Evolutionary conservation across 2,113 vertebrate species (phyloP), one percentile per base, ranked within the genome.

Genomic region (Euleptes europaea): DNA sequence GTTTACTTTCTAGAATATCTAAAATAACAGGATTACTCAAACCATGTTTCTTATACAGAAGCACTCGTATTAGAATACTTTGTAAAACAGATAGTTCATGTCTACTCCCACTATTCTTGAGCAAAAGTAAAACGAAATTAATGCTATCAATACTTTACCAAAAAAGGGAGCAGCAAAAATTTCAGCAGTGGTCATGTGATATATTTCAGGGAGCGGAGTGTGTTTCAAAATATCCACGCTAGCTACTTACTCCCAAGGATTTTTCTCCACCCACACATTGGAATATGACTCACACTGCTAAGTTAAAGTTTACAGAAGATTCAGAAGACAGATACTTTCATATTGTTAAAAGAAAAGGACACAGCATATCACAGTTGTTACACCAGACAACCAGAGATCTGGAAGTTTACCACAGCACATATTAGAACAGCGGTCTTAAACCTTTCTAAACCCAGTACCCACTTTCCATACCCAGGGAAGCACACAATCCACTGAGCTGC

Each of bases 141-240:
- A 42, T 80, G 47, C 83, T 91, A 88, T 88, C 89, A 89, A 89
- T 0, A 31, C 80, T 38, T 83, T 66, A 85, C 94, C 88, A 90
- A 92, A 93, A 70, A 80, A 92, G 91, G 44, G 92, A 93, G 31
- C 86, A 67, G 63, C 57, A 77, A 69, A 65, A 85, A 92, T 93
- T 94, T 95, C 89, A 92, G 84, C 76, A 83, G 66, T 49, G 73
- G 70, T 77, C 91, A 91, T 31, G 85, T 84, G 91, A 93, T 80
- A n/a, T 74, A 91, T 90, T 92, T 91, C 91, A 86, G 92, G 91
- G 91, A 89, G 89, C 79, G 84, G 83, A 85, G 91, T 84, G 76
- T 70, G 78, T 85, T 86, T 78, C 65, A 26, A 83, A 63, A 26
- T 78, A 83, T 83, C 92, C 90, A 93, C 89, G 93, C 76, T 78